Evolutionary conservation across 2,113 vertebrate species (phyloP), one percentile per base, ranked within the genome.

Genomic region (Clarias magur): DNA sequence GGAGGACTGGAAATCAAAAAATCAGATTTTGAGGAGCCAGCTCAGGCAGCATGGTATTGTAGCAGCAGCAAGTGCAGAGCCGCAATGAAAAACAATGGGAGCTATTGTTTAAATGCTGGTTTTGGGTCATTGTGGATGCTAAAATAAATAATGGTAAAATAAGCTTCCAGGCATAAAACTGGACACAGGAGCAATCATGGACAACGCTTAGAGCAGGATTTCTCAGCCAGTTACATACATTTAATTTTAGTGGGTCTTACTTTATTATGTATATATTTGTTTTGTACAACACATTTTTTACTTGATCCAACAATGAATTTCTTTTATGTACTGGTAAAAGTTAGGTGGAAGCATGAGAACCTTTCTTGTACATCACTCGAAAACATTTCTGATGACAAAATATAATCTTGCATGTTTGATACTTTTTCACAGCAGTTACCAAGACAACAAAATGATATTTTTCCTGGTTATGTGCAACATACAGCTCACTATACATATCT

Each of bases 1-100:
- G 60, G 97, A 97, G 88, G 97, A 97, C 86, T 96, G 97, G 91
- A 97, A 97, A 90, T 97, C 96, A 89, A 97, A 98, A 94, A 98
- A 98, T 87, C 95, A 97, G 93, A 95, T 97, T 76, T 92, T 98
- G n/a, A 96, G 97, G 81, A 96, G 96, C 38, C 96, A 97, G 87
- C 93, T 97, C 34, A 94, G 96, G 60, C 97, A 98, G 91, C 96
- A 97, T 0, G 96, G 97, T 5, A 94, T 97, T 48, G 96, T 96
- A 90, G 95, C 96, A 65, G 96, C 96, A 80, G 96, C 96, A 87
- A 96, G 95, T 92, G 93, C 94, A 1, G 97, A 97, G 56, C 90
- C 94, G 68, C 97, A 97, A 91, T 98, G 94, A 96, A 86, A 81
- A 62, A 19, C 62, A 56, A 11, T 34, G 3, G n/a, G 34, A 27